Conservation (phyloP, 23 tunicate species). For the Corella eumyota region DNA sequence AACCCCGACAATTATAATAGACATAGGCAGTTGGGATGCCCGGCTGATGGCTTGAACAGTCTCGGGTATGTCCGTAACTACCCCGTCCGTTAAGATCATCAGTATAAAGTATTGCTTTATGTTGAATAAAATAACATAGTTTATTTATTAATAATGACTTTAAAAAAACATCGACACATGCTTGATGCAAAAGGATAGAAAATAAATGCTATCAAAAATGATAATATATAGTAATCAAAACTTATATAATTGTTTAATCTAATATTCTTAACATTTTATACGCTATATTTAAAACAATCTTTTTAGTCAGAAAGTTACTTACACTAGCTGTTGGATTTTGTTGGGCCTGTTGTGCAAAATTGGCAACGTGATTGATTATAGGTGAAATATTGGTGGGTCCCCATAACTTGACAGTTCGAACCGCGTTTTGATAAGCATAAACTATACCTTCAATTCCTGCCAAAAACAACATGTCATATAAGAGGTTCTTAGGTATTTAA, state of each 20-base stretch:
- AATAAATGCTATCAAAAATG: too few relatives aligned
- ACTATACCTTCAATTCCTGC: conserved; percentile 58
- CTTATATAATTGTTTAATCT: too few relatives aligned
- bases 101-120: conserved; percentile 68
- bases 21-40: conserved; percentile 68
- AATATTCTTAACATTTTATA: too few relatives aligned
- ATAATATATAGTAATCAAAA: too few relatives aligned
- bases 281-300: too few relatives aligned
- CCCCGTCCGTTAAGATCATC: conserved; percentile 70
- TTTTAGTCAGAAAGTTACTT: neutral
- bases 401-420: conserved; percentile 47
- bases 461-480: neutral
- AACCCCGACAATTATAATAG: conserved; percentile 62
- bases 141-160: too few relatives aligned
- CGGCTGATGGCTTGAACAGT: conserved; percentile 51
- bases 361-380: conserved; percentile 67
- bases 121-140: too few relatives aligned
- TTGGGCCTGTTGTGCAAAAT: conserved; percentile 38
- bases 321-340: conserved; percentile 5
- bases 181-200: too few relatives aligned
- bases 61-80: conserved; percentile 53
- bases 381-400: conserved; percentile 94
- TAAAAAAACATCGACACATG: too few relatives aligned
- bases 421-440: conserved; percentile 33
- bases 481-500: too few relatives aligned